phyloP scores from a whole-genome alignment of 2,888 invertebrate species.

The Podotricha telesiphe region DNA sequence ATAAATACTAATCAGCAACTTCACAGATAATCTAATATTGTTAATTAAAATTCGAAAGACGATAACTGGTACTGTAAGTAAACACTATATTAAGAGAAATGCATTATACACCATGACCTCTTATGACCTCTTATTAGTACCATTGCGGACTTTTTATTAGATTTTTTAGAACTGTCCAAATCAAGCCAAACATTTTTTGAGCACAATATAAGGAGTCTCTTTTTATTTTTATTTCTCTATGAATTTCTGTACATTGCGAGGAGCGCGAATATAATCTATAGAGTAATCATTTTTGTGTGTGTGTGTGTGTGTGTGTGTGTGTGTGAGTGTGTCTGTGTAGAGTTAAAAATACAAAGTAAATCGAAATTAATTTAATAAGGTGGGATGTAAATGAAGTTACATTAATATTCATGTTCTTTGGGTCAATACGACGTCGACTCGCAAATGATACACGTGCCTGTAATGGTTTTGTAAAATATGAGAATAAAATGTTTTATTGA shows the following conservation, averaged over 20 bases:
- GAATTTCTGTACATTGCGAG: no score
- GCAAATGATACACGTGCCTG: constrained; percentile 23
- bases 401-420: constrained; percentile 36
- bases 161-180: no score
- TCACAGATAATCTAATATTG: not conserved
- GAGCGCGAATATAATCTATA: constrained; percentile 3
- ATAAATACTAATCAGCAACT: not conserved
- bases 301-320: no score
- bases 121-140: no score
- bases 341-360: no score
- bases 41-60: not conserved
- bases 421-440: constrained; percentile 29
- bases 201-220: no score
- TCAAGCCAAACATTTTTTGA: no score
- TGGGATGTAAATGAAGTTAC: constrained; percentile 36
- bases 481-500: not conserved
- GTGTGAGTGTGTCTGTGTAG: no score
- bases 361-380: constrained; percentile 23
- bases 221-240: no score
- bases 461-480: not conserved
- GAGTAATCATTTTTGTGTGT: no score
- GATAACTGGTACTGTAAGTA: not conserved
- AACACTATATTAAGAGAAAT: not conserved
- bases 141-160: no score
- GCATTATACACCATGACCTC: not conserved